phyloP scores from a whole-genome alignment of 2,797 vertebrate species.

The Sciurus vulgaris region DNA sequence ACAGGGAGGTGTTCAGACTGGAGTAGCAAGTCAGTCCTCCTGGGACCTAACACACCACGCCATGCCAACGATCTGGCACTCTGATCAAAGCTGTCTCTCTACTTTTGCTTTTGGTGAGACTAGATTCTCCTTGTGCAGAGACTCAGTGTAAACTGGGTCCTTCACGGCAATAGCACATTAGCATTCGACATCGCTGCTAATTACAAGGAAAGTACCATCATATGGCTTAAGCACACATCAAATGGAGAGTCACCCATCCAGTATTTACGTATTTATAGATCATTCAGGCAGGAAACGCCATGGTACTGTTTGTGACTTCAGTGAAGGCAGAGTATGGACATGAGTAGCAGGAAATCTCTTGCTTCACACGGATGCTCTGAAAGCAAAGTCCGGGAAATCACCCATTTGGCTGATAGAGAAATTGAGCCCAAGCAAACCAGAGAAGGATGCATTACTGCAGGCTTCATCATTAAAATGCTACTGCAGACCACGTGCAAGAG shows the following conservation, averaged over 20 bases:
- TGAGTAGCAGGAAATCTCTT: not conserved
- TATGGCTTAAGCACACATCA: rapidly evolving
- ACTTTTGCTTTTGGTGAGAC: conserved; percentile 3
- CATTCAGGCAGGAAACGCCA: not conserved
- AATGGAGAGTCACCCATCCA: not conserved
- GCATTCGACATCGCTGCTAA: rapidly evolving
- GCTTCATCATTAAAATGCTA: not conserved
- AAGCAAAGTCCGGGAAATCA: not conserved
- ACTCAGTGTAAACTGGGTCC: not conserved
- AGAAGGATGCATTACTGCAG: not conserved
- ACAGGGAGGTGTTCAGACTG: not conserved
- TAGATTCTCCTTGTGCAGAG: not conserved
- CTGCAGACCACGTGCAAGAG: rapidly evolving
- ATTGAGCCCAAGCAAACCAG: too few relatives aligned
- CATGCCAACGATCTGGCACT: not conserved
- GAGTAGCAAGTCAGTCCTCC: not conserved
- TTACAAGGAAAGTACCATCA: not conserved
- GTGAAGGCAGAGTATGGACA: not conserved
- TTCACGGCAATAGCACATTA: not conserved
- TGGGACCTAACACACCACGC: not conserved
- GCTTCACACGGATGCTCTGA: not conserved
- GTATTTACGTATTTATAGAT: not conserved
- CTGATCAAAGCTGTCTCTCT: not conserved
- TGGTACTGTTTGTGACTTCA: not conserved
- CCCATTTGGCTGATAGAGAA: not conserved